Conservation (phyloP, 1,140 invertebrate species). For the Euborellia annulipes region DNA sequence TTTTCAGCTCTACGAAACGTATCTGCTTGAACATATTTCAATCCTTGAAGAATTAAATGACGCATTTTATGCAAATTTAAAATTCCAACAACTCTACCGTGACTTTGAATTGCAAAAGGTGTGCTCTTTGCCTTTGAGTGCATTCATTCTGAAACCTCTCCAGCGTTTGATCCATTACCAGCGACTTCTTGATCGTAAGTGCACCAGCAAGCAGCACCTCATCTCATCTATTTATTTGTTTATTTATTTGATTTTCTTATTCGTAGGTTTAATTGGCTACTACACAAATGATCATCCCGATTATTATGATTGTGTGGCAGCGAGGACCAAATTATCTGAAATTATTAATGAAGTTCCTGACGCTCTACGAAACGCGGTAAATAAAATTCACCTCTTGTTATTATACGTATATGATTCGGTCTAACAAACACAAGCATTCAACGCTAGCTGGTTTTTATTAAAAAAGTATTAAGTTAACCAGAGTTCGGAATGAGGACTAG, state of each 20-base stretch:
- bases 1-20: constrained; percentile 60
- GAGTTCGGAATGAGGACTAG: no score
- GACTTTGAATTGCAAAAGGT: constrained; percentile 77
- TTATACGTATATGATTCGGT: no score
- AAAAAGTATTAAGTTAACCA: no score
- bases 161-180: constrained; percentile 79
- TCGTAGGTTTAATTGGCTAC: constrained; percentile 51
- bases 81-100: constrained; percentile 63
- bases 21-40: constrained; percentile 56
- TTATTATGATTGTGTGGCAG: constrained; percentile 52
- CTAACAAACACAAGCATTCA: no score
- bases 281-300: constrained; percentile 62
- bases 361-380: constrained; percentile 32
- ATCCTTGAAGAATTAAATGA: constrained; percentile 60
- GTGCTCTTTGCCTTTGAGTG: constrained; percentile 72
- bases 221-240: no score
- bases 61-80: constrained; percentile 47
- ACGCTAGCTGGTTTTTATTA: no score
- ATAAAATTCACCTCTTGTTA: constrained; percentile 7
- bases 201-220: neutral
- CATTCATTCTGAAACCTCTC: constrained; percentile 75
- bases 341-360: constrained; percentile 35
- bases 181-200: constrained; percentile 65
- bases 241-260: constrained; percentile 10
- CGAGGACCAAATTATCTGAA: constrained; percentile 44